A percentile compares a stretch with the other conserved stretches of the same genome.
These are phyloP conservation scores for Gambelia wislizenii DNA, from an alignment of 2,797 vertebrate genomes.

Conservation along the genomic window DNA sequence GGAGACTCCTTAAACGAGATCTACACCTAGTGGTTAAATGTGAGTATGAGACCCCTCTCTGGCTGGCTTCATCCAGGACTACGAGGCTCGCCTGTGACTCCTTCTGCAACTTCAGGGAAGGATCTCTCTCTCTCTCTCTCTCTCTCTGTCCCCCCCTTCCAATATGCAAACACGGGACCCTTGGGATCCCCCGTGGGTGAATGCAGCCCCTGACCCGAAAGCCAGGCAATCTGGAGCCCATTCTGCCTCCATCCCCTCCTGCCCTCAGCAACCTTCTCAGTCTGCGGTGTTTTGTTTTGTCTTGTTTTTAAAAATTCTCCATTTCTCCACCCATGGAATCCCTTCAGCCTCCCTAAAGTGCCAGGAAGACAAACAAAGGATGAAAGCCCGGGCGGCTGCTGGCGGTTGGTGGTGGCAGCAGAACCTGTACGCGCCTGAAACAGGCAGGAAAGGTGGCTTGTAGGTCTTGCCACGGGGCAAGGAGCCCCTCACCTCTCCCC, in stretches of 20 bases:
- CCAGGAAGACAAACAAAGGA: not conserved
- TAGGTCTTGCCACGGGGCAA: not conserved
- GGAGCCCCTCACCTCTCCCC: not conserved
- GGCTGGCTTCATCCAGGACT: not conserved
- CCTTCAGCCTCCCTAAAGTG: too few relatives aligned
- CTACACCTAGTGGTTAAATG: conserved; percentile 50
- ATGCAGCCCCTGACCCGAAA: not conserved
- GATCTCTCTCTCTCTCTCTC: too few relatives aligned
- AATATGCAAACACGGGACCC: not conserved
- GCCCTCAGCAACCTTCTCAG: not conserved
- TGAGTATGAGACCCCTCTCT: not conserved
- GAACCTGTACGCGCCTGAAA: not conserved
- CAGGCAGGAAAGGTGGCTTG: not conserved
- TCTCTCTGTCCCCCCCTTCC: too few relatives aligned
- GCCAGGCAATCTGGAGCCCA: not conserved
- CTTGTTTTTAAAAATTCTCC: accelerated
- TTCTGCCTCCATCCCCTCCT: not conserved
- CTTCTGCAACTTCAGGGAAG: not conserved
- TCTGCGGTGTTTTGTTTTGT: not conserved
- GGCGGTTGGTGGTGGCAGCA: not conserved
- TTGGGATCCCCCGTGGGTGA: not conserved
- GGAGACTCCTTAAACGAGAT: conserved; percentile 45
- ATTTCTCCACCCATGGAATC: not conserved
- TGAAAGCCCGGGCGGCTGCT: not conserved
- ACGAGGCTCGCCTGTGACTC: too few relatives aligned